These are phyloP conservation scores for Ovis canadensis DNA, from an alignment of 2,113 vertebrate genomes.

Conservation along the genomic window DNA sequence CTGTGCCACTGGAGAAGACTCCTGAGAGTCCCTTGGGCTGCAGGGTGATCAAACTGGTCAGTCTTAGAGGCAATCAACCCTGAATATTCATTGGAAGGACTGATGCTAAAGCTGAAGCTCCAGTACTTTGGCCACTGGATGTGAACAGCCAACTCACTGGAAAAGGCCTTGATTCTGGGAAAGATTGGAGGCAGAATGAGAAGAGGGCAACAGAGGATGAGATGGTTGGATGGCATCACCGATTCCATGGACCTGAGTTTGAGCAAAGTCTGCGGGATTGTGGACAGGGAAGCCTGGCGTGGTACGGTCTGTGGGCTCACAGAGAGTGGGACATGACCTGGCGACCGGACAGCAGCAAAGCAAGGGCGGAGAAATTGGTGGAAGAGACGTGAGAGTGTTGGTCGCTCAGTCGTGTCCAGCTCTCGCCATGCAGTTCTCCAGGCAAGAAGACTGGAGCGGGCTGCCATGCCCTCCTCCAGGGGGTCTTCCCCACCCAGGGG, in stretches of 20 bases:
- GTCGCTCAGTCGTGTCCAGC: not conserved
- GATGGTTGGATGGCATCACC: not conserved
- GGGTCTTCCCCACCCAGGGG: not conserved
- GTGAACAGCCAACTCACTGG: not conserved
- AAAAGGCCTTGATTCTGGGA: not conserved
- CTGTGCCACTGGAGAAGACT: not conserved
- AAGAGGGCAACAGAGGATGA: not conserved
- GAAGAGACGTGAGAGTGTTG: not conserved
- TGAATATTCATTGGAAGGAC: not conserved
- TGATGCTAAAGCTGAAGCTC: not conserved
- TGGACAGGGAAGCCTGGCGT: not conserved
- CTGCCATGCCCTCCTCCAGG: not conserved
- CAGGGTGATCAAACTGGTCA: not conserved
- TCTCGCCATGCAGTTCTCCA: not conserved
- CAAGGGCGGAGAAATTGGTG: not conserved
- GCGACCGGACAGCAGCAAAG: accelerated
- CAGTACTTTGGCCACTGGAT: not conserved
- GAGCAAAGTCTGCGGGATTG: not conserved
- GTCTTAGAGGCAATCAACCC: not conserved
- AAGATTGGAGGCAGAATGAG: not conserved
- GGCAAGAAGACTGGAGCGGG: accelerated
- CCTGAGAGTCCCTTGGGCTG: not conserved
- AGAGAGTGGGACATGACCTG: not conserved
- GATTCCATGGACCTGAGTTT: not conserved
- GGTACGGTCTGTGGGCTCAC: accelerated